A percentile compares a stretch with the other conserved stretches of the same genome.
phyloP scores from a whole-genome alignment of 2,113 vertebrate genomes.

The Ibidorhyncha struthersii region DNA sequence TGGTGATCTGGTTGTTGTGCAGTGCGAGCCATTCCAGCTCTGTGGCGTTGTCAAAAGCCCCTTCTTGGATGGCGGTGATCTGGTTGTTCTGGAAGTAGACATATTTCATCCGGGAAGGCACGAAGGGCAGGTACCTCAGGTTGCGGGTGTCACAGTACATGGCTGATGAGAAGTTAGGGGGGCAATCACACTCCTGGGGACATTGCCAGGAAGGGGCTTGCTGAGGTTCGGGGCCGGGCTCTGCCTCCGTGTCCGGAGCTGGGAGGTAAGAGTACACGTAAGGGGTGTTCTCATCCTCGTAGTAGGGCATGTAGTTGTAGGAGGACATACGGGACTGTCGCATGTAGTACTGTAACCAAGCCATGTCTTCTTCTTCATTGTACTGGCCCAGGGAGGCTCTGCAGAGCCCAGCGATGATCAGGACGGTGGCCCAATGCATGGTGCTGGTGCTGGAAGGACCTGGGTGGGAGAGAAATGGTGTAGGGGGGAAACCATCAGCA shows the following conservation, averaged over 20 bases:
- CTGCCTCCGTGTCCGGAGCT: background rate
- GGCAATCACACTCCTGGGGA: conserved; percentile 91
- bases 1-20: conserved; percentile 89
- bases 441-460: conserved; percentile 4
- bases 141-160: conserved; percentile 93
- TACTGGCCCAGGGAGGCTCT: conserved; percentile 75
- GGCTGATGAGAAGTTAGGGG: conserved; percentile 87
- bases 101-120: conserved; percentile 92
- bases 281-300: conserved; percentile 68
- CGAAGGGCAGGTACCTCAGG: conserved; percentile 85
- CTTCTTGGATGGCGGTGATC: conserved; percentile 84
- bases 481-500: background rate
- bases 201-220: conserved; percentile 75
- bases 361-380: conserved; percentile 76
- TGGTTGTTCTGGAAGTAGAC: conserved; percentile 95
- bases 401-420: conserved; percentile 76
- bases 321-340: conserved; percentile 69
- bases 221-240: conserved; percentile 1
- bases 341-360: conserved; percentile 83
- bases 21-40: conserved; percentile 91
- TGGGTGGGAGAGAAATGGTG: background rate
- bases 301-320: conserved; percentile 78
- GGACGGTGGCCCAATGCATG: conserved; percentile 78
- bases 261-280: conserved; percentile 65
- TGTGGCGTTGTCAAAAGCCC: conserved; percentile 87